phyloP scores from a whole-genome alignment of 2,113 vertebrate species.

The Eulacestoma nigropectus region DNA sequence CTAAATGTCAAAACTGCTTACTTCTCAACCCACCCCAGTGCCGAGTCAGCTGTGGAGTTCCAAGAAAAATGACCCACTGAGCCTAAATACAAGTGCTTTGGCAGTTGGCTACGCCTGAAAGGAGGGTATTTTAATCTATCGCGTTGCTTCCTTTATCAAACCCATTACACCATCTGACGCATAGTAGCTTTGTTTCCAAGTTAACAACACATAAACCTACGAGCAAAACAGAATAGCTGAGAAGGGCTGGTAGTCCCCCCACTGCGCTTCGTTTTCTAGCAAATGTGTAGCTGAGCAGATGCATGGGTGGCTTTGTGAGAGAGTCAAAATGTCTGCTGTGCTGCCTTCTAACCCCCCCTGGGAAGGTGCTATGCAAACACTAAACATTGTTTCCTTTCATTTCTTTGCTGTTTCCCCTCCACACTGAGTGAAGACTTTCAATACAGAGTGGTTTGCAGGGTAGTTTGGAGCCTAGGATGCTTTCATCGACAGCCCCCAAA shows the following conservation, averaged over 20 bases:
- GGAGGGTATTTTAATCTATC: neutral
- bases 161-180: neutral
- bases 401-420: neutral
- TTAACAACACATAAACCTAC: neutral
- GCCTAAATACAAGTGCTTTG: neutral
- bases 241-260: neutral
- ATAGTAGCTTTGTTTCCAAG: slow-evolving; percentile 15
- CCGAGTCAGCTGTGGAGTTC: slow-evolving; percentile 45
- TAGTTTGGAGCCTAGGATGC: neutral
- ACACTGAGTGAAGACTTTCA: neutral
- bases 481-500: neutral
- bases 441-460: neutral
- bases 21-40: slow-evolving; percentile 33
- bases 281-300: neutral
- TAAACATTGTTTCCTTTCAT: neutral
- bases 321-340: neutral
- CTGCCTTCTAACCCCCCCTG: neutral
- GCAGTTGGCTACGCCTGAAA: neutral
- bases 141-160: neutral
- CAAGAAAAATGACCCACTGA: slow-evolving; percentile 31
- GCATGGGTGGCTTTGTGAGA: neutral
- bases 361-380: neutral
- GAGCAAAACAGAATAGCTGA: neutral
- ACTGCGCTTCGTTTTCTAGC: neutral
- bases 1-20: slow-evolving; percentile 47